A percentile compares a stretch with the other conserved stretches of the same genome.
Conservation (phyloP, 2,888 invertebrate species). For the Colletes collaris region DNA sequence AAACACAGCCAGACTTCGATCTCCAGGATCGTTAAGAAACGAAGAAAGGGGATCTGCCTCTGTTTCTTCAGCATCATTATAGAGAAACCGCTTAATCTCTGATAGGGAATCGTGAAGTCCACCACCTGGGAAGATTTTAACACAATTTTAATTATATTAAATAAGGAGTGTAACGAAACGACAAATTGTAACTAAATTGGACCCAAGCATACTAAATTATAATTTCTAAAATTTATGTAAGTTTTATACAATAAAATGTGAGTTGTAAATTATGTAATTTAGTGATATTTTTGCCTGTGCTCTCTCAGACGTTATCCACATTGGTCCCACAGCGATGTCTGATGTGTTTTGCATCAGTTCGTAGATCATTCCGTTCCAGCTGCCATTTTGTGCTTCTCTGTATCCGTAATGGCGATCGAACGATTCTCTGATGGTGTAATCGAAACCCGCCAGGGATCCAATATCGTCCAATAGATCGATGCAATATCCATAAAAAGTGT, state of each 20-base stretch:
- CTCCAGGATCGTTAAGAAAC: conserved; percentile 96
- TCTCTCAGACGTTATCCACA: conserved; percentile 97
- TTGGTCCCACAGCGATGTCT: conserved; percentile 94
- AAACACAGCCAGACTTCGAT: conserved; percentile 97
- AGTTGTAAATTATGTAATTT: too few relatives aligned
- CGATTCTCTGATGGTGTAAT: conserved; percentile 92
- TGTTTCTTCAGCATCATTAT: conserved; percentile 96
- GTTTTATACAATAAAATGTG: too few relatives aligned
- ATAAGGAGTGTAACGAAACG: too few relatives aligned
- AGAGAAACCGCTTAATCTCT: conserved; percentile 96
- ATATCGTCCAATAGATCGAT: conserved; percentile 95
- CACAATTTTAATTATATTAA: too few relatives aligned
- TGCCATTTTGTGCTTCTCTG: conserved; percentile 90
- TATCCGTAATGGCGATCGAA: conserved; percentile 93
- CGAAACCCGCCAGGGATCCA: conserved; percentile 91
- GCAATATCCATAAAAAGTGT: conserved; percentile 89
- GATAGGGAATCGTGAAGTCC: conserved; percentile 98
- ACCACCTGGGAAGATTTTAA: conserved; percentile 86
- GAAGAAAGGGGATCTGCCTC: conserved; percentile 94
- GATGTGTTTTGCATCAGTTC: conserved; percentile 91
- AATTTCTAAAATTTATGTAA: too few relatives aligned
- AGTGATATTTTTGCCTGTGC: conserved; percentile 85
- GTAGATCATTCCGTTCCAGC: conserved; percentile 92
- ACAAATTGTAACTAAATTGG: too few relatives aligned
- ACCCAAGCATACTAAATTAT: too few relatives aligned